Percentiles rank a stretch among this genome's conserved stretches.
Evolutionary conservation across 64 coral and sea anemone genomes (phyloP).

Genomic region (Pachyseris speciosa): DNA sequence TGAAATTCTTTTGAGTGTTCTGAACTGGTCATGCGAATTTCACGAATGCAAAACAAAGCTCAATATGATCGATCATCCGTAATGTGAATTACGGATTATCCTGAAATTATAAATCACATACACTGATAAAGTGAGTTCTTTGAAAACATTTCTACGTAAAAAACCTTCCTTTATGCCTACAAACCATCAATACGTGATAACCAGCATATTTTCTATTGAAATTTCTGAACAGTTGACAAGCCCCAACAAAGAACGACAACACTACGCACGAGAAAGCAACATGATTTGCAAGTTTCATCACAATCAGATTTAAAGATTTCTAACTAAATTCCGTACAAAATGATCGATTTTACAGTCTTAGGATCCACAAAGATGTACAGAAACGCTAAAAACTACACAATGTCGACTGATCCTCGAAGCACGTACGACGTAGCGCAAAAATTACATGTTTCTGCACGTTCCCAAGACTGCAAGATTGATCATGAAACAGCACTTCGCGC

Average conservation of each 20-base stretch:
- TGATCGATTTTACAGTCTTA: slow-evolving; percentile 18
- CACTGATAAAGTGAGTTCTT: neutral
- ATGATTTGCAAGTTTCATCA: neutral
- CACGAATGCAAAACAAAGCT: slow-evolving; percentile 51
- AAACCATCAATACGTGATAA: neutral
- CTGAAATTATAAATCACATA: slow-evolving; percentile 37
- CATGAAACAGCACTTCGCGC: slow-evolving; percentile 2
- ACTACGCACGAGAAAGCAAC: slow-evolving; percentile 26
- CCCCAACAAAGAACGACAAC: slow-evolving; percentile 43
- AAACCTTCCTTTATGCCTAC: neutral
- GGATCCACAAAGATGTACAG: neutral
- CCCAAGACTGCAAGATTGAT: slow-evolving; percentile 9
- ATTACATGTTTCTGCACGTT: slow-evolving; percentile 49
- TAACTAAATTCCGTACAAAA: neutral
- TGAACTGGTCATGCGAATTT: slow-evolving; percentile 41
- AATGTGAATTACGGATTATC: slow-evolving; percentile 21
- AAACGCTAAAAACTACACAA: neutral
- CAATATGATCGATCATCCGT: slow-evolving; percentile 25
- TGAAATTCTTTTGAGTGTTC: slow-evolving; percentile 16
- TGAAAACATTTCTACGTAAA: neutral
- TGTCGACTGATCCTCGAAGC: neutral
- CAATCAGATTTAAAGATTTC: neutral
- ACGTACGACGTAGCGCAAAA: neutral
- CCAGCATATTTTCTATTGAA: slow-evolving; percentile 16
- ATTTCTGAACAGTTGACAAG: slow-evolving; percentile 57